Base-by-base conservation (phyloP, 2,113 vertebrate species). In the Vimba vimba region DNA sequence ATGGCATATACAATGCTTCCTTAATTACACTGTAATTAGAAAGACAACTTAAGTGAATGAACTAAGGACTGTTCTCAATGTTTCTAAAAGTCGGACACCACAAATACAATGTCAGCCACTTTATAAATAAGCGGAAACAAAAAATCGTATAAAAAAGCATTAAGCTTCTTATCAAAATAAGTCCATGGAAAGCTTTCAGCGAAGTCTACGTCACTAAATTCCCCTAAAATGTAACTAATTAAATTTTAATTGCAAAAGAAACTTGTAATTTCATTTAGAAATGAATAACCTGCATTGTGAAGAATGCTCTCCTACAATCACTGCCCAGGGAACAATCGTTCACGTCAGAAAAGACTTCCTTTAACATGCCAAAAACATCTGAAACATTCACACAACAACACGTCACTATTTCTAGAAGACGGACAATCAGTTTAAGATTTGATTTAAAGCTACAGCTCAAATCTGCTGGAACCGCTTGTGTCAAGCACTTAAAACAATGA, bases 321-420 rank as follows among this genome's bases (percentile, higher is more conserved):
- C 96, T 94, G 97, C 93, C 95, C 96, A 94, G 95, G 95, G 94
- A 96, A 97, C 96, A 96, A 96, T 95, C 95, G 97, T 96, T 93
- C 94, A 94, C 96, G 96, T 97, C 98, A 10, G 66, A 10, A 68
- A 68, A 69, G 55, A 21, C 19, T 57, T 57, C 9, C 33, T 39
- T 43, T 73, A n/a, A 12, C 95, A 96, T 92, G 86, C 91, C 93
- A 95, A 96, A 96, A 95, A 93, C 96, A 94, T 86, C 94, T 94
- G 92, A 57, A 94, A 97, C 97, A 97, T 97, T 98, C 97, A 96
- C 96, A 95, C 94, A 95, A 96, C 95, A 93, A 84, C 60, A 92
- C 77, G 93, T 84, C 87, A 94, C 96, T 94, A 94, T 94, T 94
- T 91, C 93, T 71, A 71, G 15, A 93, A 94, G 94, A 89, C 95